Conservation (phyloP, 2,797 vertebrate genomes). For the Tangara arthus region DNA sequence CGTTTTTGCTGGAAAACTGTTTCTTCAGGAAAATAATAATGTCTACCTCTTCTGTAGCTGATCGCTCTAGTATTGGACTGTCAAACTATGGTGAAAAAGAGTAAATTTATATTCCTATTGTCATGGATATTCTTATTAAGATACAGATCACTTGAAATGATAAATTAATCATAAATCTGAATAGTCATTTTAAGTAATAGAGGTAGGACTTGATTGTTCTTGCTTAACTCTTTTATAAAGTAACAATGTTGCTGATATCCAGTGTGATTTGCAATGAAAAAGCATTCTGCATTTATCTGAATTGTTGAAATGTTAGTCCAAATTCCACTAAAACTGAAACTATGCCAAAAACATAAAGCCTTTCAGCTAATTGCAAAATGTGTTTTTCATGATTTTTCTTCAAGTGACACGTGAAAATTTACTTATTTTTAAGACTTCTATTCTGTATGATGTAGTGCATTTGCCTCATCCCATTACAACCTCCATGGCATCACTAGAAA, state of each 20-base stretch:
- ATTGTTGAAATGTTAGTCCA: not conserved
- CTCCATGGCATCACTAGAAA: not conserved
- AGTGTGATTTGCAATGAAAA: not conserved
- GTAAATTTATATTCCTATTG: not conserved
- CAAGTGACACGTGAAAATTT: not conserved
- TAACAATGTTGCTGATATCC: not conserved
- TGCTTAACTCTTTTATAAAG: not conserved
- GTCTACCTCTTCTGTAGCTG: not conserved
- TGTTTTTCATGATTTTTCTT: not conserved
- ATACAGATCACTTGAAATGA: not conserved
- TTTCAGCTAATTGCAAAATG: not conserved
- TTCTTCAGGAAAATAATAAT: not conserved
- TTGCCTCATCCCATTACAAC: not conserved
- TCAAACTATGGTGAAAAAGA: not conserved
- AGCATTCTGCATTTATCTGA: not conserved
- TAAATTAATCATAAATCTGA: not conserved
- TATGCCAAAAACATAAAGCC: not conserved
- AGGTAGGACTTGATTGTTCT: not conserved
- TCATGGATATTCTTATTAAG: not conserved
- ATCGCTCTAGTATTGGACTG: not conserved
- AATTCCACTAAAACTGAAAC: not conserved
- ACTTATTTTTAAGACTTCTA: not conserved
- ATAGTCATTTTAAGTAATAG: not conserved
- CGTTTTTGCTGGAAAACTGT: not conserved
- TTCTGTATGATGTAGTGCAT: not conserved